phyloP scores from a whole-genome alignment of 2,888 invertebrate genomes.

The Aromia moschata region DNA sequence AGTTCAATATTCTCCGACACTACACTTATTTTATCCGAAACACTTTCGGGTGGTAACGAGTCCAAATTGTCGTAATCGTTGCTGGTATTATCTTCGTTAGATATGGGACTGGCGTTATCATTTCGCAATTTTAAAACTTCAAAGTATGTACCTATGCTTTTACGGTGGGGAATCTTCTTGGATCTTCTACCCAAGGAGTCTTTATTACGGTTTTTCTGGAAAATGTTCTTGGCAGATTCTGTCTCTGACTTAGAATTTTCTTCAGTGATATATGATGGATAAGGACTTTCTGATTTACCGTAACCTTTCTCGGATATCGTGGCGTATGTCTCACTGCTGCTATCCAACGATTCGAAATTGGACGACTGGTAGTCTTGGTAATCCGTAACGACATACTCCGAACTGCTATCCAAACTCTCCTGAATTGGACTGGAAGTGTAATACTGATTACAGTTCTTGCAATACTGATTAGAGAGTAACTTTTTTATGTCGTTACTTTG shows the following conservation, averaged over 20 bases:
- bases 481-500: slow-evolving; percentile 76
- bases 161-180: slow-evolving; percentile 55
- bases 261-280: slow-evolving; percentile 39
- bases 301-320: slow-evolving; percentile 57
- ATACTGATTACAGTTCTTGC: slow-evolving; percentile 61
- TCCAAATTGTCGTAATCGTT: slow-evolving; percentile 62
- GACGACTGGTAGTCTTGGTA: slow-evolving; percentile 57
- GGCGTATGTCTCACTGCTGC: slow-evolving; percentile 61
- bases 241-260: slow-evolving; percentile 40
- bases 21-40: slow-evolving; percentile 67
- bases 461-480: slow-evolving; percentile 66
- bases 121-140: slow-evolving; percentile 60
- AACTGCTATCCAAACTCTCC: slow-evolving; percentile 60
- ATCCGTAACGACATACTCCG: slow-evolving; percentile 59
- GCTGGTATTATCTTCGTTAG: slow-evolving; percentile 68
- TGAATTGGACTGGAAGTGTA: slow-evolving; percentile 52
- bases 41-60: slow-evolving; percentile 63
- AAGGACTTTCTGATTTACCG: slow-evolving; percentile 46
- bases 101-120: slow-evolving; percentile 59
- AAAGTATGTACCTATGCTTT: slow-evolving; percentile 60
- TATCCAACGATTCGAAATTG: slow-evolving; percentile 60
- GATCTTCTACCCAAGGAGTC: slow-evolving; percentile 52
- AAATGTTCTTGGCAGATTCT: slow-evolving; percentile 46
- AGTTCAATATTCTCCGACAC: slow-evolving; percentile 69
- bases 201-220: slow-evolving; percentile 55